Conservation (phyloP, 2,888 invertebrate species). For the Caradrina kadenii region DNA sequence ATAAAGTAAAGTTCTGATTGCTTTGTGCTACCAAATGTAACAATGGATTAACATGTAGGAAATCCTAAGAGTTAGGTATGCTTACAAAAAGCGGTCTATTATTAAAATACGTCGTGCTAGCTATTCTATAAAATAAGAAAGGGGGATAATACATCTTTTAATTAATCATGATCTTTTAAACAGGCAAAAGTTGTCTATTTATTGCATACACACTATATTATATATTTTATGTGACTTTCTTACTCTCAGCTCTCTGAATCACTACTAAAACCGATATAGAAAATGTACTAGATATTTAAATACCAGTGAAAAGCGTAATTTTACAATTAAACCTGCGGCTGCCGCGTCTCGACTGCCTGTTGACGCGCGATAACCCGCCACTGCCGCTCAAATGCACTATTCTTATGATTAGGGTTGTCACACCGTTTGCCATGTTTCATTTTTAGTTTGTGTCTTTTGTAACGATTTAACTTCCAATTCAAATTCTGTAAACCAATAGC, state of each 20-base stretch:
- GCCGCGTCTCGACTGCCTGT: constrained; percentile 59
- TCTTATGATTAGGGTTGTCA: constrained; percentile 66
- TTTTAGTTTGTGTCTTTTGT: neutral
- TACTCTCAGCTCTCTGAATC: neutral
- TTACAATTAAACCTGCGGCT: constrained; percentile 54
- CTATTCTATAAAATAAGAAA: neutral
- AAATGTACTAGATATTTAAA: constrained; percentile 43
- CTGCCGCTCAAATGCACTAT: constrained; percentile 68
- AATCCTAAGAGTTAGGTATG: too few relatives aligned
- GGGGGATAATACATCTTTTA: too few relatives aligned
- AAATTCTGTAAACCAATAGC: too few relatives aligned
- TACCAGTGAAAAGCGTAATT: constrained; percentile 54
- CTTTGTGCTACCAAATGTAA: neutral
- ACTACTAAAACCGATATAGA: constrained; percentile 4
- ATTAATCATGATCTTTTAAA: neutral
- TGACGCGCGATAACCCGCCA: constrained; percentile 67
- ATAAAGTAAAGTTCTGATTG: neutral
- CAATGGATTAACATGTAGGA: too few relatives aligned
- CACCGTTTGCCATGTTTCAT: neutral
- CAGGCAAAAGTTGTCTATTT: neutral
- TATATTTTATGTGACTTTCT: constrained; percentile 2
- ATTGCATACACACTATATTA: too few relatives aligned
- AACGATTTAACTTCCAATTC: too few relatives aligned
- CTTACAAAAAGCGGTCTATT: too few relatives aligned
- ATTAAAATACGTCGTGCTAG: too few relatives aligned